phyloP scores from a whole-genome alignment of 1,140 invertebrate species.

The Polypedilum pembai region DNA sequence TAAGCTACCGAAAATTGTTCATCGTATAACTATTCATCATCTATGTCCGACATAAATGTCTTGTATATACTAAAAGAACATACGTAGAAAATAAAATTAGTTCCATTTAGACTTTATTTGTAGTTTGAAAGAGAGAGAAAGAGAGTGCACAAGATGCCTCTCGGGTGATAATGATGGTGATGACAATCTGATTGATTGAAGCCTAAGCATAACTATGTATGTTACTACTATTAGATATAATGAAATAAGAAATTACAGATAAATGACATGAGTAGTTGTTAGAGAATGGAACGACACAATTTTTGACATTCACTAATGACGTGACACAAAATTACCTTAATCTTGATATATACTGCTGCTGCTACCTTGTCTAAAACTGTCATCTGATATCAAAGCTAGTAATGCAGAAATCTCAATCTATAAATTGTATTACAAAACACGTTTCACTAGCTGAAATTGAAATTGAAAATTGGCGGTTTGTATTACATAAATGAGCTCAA shows the following conservation, averaged over 20 bases:
- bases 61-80: not conserved
- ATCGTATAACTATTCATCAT: not conserved
- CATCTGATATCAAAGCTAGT: too few relatives aligned
- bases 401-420: too few relatives aligned
- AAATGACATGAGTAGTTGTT: not conserved
- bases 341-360: not conserved
- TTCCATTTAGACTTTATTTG: not conserved
- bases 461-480: too few relatives aligned
- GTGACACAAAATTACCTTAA: slow-evolving; percentile 11
- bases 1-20: slow-evolving; percentile 5
- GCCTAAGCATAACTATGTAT: not conserved
- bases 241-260: slow-evolving; percentile 11
- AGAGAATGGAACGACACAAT: not conserved
- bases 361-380: too few relatives aligned
- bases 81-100: not conserved
- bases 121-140: not conserved
- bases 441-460: too few relatives aligned
- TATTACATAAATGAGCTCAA: too few relatives aligned
- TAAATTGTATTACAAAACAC: too few relatives aligned
- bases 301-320: slow-evolving; percentile 12
- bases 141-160: not conserved
- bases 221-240: not conserved
- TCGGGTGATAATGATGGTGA: slow-evolving; percentile 10
- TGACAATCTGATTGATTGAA: slow-evolving; percentile 12
- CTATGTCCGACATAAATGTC: slow-evolving; percentile 8